Evolutionary conservation across 2,113 vertebrate genomes (phyloP).

Genomic region (Siniperca knerii): DNA sequence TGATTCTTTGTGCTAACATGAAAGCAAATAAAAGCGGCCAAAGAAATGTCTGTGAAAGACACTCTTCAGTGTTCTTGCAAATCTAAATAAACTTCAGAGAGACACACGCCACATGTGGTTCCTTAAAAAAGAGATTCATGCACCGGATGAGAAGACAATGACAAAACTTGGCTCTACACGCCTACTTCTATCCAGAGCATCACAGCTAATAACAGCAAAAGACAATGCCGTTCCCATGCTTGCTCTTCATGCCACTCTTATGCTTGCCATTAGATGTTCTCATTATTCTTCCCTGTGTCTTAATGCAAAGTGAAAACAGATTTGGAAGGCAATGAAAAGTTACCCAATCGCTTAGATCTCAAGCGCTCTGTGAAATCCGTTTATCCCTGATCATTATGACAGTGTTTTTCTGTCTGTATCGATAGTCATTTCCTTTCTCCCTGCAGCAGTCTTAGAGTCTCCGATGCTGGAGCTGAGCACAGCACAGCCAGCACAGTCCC

Average conservation of each 20-base stretch:
- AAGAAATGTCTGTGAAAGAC: slow-evolving; percentile 58
- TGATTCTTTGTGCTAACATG: slow-evolving; percentile 46
- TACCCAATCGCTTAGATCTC: slow-evolving; percentile 60
- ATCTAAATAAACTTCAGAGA: slow-evolving; percentile 81
- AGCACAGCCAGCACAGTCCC: slow-evolving; percentile 76
- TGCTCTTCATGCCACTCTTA: slow-evolving; percentile 40
- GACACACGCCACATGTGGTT: slow-evolving; percentile 74
- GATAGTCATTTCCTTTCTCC: slow-evolving; percentile 76
- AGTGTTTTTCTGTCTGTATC: slow-evolving; percentile 76
- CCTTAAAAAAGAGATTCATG: slow-evolving; percentile 66
- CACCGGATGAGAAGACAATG: slow-evolving; percentile 75
- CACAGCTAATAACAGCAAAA: slow-evolving; percentile 56
- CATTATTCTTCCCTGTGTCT: slow-evolving; percentile 47
- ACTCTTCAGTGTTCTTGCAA: slow-evolving; percentile 67
- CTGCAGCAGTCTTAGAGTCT: slow-evolving; percentile 71
- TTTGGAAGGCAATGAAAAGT: slow-evolving; percentile 58
- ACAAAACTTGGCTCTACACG: slow-evolving; percentile 44
- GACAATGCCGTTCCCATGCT: slow-evolving; percentile 56
- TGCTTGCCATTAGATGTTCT: slow-evolving; percentile 49
- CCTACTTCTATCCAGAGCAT: slow-evolving; percentile 50
- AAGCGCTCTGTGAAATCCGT: slow-evolving; percentile 54
- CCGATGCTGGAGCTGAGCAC: slow-evolving; percentile 66
- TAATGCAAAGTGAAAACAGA: slow-evolving; percentile 63
- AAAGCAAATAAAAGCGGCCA: slow-evolving; percentile 64
- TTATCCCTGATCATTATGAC: slow-evolving; percentile 72